A percentile compares a stretch with the other conserved stretches of the same genome.
Evolutionary conservation across 2,888 invertebrate genomes (phyloP).

Genomic region (Pammene aurita): DNA sequence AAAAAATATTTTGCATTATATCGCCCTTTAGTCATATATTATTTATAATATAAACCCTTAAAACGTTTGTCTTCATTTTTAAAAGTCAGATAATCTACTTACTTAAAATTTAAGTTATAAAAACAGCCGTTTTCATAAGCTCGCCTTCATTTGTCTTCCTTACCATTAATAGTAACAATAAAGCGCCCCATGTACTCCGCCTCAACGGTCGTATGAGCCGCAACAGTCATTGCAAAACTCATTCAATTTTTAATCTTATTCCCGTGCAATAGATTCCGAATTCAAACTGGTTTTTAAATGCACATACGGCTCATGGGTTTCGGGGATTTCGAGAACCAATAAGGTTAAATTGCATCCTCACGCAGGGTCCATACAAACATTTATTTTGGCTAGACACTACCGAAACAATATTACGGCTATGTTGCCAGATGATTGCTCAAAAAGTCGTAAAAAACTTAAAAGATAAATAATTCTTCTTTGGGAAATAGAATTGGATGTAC

Average conservation of each 20-base stretch:
- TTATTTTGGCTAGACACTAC: constrained; percentile 64
- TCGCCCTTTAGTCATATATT: too few relatives aligned
- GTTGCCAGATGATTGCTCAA: constrained; percentile 15
- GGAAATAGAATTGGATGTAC: too few relatives aligned
- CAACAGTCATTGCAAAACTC: too few relatives aligned
- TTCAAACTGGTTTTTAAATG: too few relatives aligned
- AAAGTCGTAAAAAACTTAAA: background rate
- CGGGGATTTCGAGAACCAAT: constrained; percentile 64
- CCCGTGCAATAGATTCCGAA: too few relatives aligned
- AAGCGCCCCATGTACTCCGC: constrained; percentile 52
- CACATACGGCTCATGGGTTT: constrained; percentile 29
- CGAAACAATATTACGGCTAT: constrained; percentile 69
- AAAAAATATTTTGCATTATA: too few relatives aligned
- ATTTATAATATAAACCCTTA: too few relatives aligned
- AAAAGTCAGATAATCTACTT: background rate
- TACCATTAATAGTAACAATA: constrained; percentile 64
- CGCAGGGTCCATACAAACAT: constrained; percentile 65
- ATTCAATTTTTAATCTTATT: too few relatives aligned
- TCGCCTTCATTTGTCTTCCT: constrained; percentile 44
- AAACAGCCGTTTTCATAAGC: constrained; percentile 27
- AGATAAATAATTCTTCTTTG: too few relatives aligned
- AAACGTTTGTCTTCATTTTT: too few relatives aligned
- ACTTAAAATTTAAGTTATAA: background rate
- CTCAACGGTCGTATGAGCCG: too few relatives aligned
- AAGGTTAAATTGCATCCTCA: constrained; percentile 58